phyloP scores from a whole-genome alignment of 2,113 vertebrate genomes.

The Terrapene triunguis region DNA sequence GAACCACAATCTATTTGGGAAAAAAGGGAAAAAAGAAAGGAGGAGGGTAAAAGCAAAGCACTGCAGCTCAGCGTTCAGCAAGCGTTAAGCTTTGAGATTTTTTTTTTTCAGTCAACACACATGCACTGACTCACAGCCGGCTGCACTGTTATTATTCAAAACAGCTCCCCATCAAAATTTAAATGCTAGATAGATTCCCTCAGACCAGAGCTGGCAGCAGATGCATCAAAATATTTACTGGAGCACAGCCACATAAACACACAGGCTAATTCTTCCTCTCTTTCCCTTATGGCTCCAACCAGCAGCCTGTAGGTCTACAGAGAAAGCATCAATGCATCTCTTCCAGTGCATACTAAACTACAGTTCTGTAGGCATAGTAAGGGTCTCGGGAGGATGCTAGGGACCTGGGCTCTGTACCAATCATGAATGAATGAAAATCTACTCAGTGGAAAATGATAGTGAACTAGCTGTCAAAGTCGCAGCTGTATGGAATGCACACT shows the following conservation, averaged over 20 bases:
- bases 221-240: slow-evolving; percentile 79
- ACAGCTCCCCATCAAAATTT: slow-evolving; percentile 74
- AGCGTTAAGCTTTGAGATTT: slow-evolving; percentile 73
- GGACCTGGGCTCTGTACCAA: slow-evolving; percentile 69
- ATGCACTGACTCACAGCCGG: slow-evolving; percentile 81
- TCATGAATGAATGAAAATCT: slow-evolving; percentile 76
- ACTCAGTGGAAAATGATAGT: slow-evolving; percentile 49
- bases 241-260: slow-evolving; percentile 75
- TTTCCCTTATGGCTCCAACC: slow-evolving; percentile 71
- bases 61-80: slow-evolving; percentile 79
- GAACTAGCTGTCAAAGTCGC: slow-evolving; percentile 58
- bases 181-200: slow-evolving; percentile 77
- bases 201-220: slow-evolving; percentile 68
- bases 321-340: slow-evolving; percentile 64
- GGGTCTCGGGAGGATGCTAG: slow-evolving; percentile 48
- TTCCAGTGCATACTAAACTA: slow-evolving; percentile 64
- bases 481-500: slow-evolving; percentile 29
- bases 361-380: slow-evolving; percentile 58
- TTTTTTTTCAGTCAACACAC: slow-evolving; percentile 78
- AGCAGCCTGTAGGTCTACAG: slow-evolving; percentile 74
- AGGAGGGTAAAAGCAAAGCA: slow-evolving; percentile 70
- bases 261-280: slow-evolving; percentile 71
- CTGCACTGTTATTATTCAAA: slow-evolving; percentile 79
- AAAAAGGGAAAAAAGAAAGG: slow-evolving; percentile 58
- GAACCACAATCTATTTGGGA: slow-evolving; percentile 59